phyloP scores from a whole-genome alignment of 2,797 vertebrate species.

The Echiichthys vipera region DNA sequence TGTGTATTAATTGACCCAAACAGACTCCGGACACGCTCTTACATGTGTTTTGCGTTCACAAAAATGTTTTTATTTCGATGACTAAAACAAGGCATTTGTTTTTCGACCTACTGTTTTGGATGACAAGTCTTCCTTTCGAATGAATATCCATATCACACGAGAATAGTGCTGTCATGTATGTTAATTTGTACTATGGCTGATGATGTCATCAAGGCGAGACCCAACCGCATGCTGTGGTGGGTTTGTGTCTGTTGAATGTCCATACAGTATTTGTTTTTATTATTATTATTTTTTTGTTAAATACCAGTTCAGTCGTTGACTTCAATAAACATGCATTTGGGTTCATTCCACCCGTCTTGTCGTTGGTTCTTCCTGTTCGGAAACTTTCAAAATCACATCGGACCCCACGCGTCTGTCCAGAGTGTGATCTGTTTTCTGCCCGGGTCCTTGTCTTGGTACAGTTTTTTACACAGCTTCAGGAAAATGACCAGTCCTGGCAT shows the following conservation, averaged over 20 bases:
- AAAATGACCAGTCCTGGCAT: neutral
- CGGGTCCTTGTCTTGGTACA: neutral
- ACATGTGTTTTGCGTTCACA: slow-evolving; percentile 66
- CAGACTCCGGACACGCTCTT: slow-evolving; percentile 73
- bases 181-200: slow-evolving; percentile 78
- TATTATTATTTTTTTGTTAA: slow-evolving; percentile 61
- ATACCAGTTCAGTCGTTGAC: slow-evolving; percentile 82
- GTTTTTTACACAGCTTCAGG: neutral
- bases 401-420: neutral
- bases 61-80: slow-evolving; percentile 57
- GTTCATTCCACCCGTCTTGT: slow-evolving; percentile 72
- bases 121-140: slow-evolving; percentile 87
- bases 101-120: slow-evolving; percentile 68
- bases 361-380: slow-evolving; percentile 30
- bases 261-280: slow-evolving; percentile 68
- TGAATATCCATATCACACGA: slow-evolving; percentile 83
- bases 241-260: slow-evolving; percentile 68
- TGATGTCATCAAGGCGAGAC: slow-evolving; percentile 79
- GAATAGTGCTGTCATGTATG: slow-evolving; percentile 76
- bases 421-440: neutral
- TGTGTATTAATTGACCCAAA: slow-evolving; percentile 72
- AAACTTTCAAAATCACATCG: neutral
- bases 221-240: slow-evolving; percentile 68
- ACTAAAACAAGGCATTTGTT: slow-evolving; percentile 59
- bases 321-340: slow-evolving; percentile 88